These are phyloP conservation scores for Hippopotamus amphibius DNA, from an alignment of 2,113 vertebrate species.

Conservation along the genomic window DNA sequence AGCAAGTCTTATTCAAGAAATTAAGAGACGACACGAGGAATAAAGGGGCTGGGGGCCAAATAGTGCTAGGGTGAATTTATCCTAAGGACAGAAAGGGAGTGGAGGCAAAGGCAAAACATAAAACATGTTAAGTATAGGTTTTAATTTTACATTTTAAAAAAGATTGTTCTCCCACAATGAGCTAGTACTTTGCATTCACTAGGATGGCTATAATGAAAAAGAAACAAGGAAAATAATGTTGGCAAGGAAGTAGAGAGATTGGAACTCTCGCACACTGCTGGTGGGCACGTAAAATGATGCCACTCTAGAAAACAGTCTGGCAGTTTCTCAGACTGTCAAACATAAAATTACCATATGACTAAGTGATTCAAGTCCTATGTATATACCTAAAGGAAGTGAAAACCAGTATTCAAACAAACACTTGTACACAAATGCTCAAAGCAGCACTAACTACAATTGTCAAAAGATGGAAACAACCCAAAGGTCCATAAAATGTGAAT, in stretches of 20 bases:
- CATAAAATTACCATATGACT: background rate
- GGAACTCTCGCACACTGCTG: background rate
- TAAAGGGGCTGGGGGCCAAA: background rate
- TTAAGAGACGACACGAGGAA: background rate
- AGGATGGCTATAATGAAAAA: background rate
- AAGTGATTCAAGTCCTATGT: background rate
- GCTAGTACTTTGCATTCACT: background rate
- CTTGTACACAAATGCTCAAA: background rate
- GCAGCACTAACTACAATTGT: background rate
- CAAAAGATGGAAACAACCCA: background rate
- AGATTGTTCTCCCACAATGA: background rate
- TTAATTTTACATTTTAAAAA: slow-evolving; percentile 3
- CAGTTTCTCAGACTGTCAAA: background rate
- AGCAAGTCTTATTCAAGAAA: background rate
- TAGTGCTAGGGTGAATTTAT: background rate
- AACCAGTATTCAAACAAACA: background rate
- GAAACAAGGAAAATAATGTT: background rate
- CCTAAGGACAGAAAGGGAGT: background rate
- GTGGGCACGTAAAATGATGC: background rate
- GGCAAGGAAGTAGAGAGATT: background rate
- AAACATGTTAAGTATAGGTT: background rate
- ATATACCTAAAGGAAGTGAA: background rate
- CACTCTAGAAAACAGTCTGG: background rate
- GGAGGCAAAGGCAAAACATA: background rate
- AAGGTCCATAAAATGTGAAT: background rate